Percentiles rank a stretch among this genome's conserved stretches.
These are phyloP conservation scores for Drosophila pallidifrons DNA, from an alignment of 1,140 invertebrate species.

Conservation along the genomic window DNA sequence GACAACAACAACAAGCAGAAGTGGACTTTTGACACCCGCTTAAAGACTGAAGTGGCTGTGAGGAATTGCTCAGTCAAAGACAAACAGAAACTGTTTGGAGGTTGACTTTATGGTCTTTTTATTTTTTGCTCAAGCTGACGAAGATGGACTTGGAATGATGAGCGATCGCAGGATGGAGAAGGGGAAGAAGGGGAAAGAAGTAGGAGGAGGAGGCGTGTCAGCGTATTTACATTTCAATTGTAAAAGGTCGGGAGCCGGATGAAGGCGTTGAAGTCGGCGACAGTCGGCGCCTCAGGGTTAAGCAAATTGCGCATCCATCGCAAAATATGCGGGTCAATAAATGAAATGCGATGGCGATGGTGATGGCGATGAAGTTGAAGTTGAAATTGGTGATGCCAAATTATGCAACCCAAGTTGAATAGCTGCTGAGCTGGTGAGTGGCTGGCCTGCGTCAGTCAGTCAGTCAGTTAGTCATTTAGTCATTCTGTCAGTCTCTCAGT, in stretches of 20 bases:
- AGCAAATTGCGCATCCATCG: slow-evolving; percentile 59
- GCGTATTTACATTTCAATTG: slow-evolving; percentile 79
- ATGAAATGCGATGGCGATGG: slow-evolving; percentile 45
- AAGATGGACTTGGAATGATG: slow-evolving; percentile 44
- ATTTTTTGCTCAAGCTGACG: slow-evolving; percentile 15
- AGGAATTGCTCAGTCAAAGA: slow-evolving; percentile 38
- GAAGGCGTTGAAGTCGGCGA: slow-evolving; percentile 30
- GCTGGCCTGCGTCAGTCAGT: slow-evolving; percentile 12
- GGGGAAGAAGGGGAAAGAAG: neutral
- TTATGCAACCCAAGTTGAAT: slow-evolving; percentile 59
- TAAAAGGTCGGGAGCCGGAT: slow-evolving; percentile 58
- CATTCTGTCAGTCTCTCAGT: slow-evolving; percentile 19
- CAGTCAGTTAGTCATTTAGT: slow-evolving; percentile 11
- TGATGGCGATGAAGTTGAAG: neutral
- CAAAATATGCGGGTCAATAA: slow-evolving; percentile 79
- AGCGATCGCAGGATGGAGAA: neutral
- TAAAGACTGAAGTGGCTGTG: slow-evolving; percentile 7
- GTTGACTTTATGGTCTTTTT: slow-evolving; percentile 16
- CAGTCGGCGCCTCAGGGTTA: slow-evolving; percentile 58
- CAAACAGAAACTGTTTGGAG: slow-evolving; percentile 40
- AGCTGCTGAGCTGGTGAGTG: slow-evolving; percentile 1
- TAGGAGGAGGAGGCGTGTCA: neutral
- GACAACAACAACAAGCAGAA: slow-evolving; percentile 9
- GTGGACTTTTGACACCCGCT: slow-evolving; percentile 56
- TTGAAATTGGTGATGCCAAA: slow-evolving; percentile 37